Evolutionary conservation across 2,888 invertebrate species (phyloP).

Genomic region (Lepetodrilus schrolli): DNA sequence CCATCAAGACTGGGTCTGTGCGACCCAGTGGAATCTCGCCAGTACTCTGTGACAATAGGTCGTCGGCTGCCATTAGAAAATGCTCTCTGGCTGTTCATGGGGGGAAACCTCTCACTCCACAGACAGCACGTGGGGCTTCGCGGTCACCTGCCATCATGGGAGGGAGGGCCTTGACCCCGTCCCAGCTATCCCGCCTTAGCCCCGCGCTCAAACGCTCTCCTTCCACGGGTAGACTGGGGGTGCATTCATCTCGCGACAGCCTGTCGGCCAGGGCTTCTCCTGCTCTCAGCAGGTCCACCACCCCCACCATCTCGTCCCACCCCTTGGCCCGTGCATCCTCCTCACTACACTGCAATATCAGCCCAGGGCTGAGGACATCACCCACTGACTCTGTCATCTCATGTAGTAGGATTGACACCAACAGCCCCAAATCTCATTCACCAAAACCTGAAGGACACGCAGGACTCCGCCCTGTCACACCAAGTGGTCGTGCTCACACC

Average conservation of each 20-base stretch:
- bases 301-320: background rate
- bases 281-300: slow-evolving; percentile 4
- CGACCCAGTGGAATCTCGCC: slow-evolving; percentile 58
- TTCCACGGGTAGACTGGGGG: slow-evolving; percentile 31
- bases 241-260: background rate
- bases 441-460: slow-evolving; percentile 10
- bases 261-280: background rate
- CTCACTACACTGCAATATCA: background rate
- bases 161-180: slow-evolving; percentile 44
- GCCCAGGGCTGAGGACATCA: background rate
- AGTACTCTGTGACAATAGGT: slow-evolving; percentile 35
- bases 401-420: background rate
- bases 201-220: slow-evolving; percentile 15
- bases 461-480: slow-evolving; percentile 20
- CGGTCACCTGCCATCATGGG: slow-evolving; percentile 34
- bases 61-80: slow-evolving; percentile 39
- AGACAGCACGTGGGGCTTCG: slow-evolving; percentile 12
- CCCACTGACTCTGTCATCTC: background rate
- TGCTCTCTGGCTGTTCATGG: slow-evolving; percentile 44
- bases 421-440: slow-evolving; percentile 10
- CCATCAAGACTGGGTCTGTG: slow-evolving; percentile 43
- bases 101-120: slow-evolving; percentile 39
- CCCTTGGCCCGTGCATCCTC: background rate
- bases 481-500: slow-evolving; percentile 17
- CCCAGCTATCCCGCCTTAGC: slow-evolving; percentile 38